These are phyloP conservation scores for Pedetes capensis DNA, from an alignment of 2,113 vertebrate species.

Conservation along the genomic window DNA sequence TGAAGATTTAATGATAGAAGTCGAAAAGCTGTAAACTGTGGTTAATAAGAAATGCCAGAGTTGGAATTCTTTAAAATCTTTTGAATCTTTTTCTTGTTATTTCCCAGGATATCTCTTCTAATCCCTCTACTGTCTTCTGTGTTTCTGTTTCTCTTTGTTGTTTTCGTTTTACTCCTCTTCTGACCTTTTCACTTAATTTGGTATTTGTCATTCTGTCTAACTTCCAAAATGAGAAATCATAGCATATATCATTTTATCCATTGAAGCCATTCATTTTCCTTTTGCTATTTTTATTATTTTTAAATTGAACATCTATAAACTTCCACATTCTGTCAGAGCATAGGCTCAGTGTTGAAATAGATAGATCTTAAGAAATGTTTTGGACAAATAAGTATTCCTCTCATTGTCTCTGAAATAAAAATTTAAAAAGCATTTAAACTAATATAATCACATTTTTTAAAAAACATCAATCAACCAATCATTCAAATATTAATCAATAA, in stretches of 20 bases:
- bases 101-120: neutral
- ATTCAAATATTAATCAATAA: conserved; percentile 24
- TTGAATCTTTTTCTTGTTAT: neutral
- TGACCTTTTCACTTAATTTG: neutral
- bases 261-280: neutral
- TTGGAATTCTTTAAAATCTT: neutral
- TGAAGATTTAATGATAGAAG: conserved; percentile 6
- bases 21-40: neutral
- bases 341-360: neutral
- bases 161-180: neutral
- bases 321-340: neutral
- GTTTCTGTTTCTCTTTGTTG: neutral
- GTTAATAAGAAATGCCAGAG: neutral
- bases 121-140: neutral
- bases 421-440: neutral
- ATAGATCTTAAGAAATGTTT: neutral
- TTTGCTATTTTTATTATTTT: neutral
- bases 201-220: neutral
- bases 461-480: neutral
- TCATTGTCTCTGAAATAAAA: neutral
- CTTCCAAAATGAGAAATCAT: neutral
- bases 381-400: neutral
- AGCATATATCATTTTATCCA: neutral
- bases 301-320: neutral
- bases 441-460: neutral